These are phyloP conservation scores for Okamejei kenojei DNA, from an alignment of 2,797 vertebrate species.

Conservation along the genomic window DNA sequence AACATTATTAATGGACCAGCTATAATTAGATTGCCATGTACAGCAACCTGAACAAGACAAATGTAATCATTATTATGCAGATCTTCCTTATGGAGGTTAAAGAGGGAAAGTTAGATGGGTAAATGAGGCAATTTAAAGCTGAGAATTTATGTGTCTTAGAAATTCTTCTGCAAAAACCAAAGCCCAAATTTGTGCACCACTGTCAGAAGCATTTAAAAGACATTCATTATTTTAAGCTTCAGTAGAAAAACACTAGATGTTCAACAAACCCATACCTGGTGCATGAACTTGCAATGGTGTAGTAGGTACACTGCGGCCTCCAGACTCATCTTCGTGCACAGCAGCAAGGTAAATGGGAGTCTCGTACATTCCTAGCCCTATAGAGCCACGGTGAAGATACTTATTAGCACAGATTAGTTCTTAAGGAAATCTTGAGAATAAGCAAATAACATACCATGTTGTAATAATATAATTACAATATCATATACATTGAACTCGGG, in stretches of 20 bases:
- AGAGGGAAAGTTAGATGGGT: background rate
- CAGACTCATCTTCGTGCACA: conserved; percentile 87
- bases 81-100: background rate
- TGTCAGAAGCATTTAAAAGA: background rate
- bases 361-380: conserved; percentile 95
- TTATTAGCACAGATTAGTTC: background rate
- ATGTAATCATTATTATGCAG: background rate
- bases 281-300: conserved; percentile 90
- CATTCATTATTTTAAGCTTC: background rate
- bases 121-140: background rate
- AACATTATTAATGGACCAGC: background rate
- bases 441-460: no score
- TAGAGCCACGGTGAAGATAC: conserved; percentile 45
- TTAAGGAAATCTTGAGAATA: background rate
- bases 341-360: conserved; percentile 85
- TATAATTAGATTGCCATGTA: background rate
- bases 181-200: background rate
- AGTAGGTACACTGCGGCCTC: conserved; percentile 90
- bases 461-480: no score
- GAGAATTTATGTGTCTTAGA: background rate
- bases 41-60: background rate
- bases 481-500: no score
- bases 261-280: conserved; percentile 63
- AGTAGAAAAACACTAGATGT: background rate
- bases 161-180: background rate